Evolutionary conservation across 2,113 vertebrate species (phyloP).

Genomic region (Aythya baeri): DNA sequence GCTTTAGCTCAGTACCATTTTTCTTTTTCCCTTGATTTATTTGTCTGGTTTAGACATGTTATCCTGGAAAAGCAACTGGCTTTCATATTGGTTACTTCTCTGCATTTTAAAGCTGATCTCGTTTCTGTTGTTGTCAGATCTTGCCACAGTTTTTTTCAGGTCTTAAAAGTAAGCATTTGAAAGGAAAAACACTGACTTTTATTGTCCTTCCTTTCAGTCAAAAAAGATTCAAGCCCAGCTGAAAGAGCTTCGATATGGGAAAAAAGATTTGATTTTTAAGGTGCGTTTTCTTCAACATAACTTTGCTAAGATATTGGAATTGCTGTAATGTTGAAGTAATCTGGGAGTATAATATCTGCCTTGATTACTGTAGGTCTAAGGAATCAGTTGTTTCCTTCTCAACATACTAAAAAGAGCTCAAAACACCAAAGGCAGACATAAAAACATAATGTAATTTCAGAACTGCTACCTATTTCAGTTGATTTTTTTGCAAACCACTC

Average conservation of each 20-base stretch:
- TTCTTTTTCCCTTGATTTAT: background rate
- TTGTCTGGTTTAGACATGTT: background rate
- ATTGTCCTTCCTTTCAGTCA: constrained; percentile 88
- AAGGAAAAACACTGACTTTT: constrained; percentile 65
- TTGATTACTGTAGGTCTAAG: background rate
- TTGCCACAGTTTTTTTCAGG: background rate
- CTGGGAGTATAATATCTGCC: background rate
- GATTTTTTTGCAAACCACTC: background rate
- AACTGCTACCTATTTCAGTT: background rate
- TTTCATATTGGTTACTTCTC: background rate
- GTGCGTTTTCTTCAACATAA: constrained; percentile 76
- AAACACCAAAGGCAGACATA: background rate
- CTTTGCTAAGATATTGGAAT: background rate
- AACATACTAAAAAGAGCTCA: background rate
- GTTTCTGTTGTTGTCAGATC: background rate
- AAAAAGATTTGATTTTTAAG: constrained; percentile 99
- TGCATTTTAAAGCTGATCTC: background rate
- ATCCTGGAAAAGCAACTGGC: background rate
- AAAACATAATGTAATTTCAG: background rate
- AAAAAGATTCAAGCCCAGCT: constrained; percentile 98
- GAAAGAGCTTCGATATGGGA: constrained; percentile 97
- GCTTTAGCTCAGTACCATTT: background rate
- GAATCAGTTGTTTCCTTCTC: background rate
- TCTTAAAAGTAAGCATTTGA: constrained; percentile 65
- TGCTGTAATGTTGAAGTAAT: background rate